Conservation (phyloP, 2,797 vertebrate genomes). For the Acropternis orthonyx region DNA sequence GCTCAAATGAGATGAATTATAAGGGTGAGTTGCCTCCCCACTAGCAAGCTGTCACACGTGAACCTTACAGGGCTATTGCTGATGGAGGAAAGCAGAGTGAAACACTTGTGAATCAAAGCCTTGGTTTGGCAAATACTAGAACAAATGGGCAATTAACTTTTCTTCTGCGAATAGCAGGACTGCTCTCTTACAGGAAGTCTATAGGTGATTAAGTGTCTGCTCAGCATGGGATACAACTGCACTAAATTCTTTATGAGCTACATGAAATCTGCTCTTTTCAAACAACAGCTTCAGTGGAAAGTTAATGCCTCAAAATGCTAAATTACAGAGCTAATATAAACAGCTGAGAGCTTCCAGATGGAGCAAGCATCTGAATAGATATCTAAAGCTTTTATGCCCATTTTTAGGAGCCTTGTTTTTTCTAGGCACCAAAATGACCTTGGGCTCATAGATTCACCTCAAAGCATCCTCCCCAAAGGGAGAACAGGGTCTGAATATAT, state of each 20-base stretch:
- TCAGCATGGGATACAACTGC: constrained; percentile 47
- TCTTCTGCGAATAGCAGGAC: neutral
- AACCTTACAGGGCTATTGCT: neutral
- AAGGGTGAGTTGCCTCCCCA: neutral
- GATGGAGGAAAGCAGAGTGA: neutral
- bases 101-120: constrained; percentile 48
- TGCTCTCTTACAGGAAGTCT: constrained; percentile 42
- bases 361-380: neutral
- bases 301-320: constrained; percentile 36
- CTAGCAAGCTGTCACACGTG: constrained; percentile 17
- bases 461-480: neutral
- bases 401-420: constrained; percentile 17
- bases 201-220: constrained; percentile 59
- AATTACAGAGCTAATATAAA: constrained; percentile 61
- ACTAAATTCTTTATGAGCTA: constrained; percentile 57
- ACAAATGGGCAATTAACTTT: constrained; percentile 50
- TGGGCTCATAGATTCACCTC: neutral
- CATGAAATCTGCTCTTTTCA: constrained; percentile 49
- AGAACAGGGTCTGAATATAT: neutral
- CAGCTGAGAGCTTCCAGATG: constrained; percentile 30
- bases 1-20: constrained; percentile 20
- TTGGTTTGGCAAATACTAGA: constrained; percentile 30
- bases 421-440: neutral
- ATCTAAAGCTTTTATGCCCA: neutral
- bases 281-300: constrained; percentile 25